Evolutionary conservation across 2,888 invertebrate genomes (phyloP).

Genomic region (Pachydiplax longipennis): DNA sequence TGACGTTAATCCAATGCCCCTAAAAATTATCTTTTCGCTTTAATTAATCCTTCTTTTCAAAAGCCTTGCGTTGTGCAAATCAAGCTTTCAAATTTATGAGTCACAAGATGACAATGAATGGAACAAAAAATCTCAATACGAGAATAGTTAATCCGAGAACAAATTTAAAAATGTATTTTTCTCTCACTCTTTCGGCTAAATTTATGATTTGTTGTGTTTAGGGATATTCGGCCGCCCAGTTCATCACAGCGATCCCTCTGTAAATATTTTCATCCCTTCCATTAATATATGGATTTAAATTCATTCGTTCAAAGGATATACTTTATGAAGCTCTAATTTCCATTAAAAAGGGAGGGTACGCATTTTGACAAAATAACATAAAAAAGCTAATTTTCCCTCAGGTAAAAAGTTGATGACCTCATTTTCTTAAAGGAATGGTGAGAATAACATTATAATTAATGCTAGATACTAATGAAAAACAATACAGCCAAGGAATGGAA

Average conservation of each 20-base stretch:
- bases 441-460: no score
- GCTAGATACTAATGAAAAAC: no score
- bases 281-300: no score
- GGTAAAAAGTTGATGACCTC: no score
- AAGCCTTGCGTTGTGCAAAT: neutral
- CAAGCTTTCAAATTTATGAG: neutral
- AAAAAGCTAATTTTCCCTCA: no score
- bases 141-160: neutral
- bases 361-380: no score
- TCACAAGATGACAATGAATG: neutral
- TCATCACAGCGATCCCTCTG: neutral
- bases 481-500: no score
- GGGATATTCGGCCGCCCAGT: neutral
- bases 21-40: neutral
- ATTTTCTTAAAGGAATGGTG: no score
- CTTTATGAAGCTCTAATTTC: no score
- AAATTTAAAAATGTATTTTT: neutral
- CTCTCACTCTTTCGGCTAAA: neutral
- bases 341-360: no score
- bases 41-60: neutral
- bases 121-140: neutral
- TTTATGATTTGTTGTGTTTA: neutral
- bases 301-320: no score
- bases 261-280: neutral
- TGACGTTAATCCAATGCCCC: neutral